Conservation (phyloP, 2,113 vertebrate genomes). For the Bostrychus sinensis region DNA sequence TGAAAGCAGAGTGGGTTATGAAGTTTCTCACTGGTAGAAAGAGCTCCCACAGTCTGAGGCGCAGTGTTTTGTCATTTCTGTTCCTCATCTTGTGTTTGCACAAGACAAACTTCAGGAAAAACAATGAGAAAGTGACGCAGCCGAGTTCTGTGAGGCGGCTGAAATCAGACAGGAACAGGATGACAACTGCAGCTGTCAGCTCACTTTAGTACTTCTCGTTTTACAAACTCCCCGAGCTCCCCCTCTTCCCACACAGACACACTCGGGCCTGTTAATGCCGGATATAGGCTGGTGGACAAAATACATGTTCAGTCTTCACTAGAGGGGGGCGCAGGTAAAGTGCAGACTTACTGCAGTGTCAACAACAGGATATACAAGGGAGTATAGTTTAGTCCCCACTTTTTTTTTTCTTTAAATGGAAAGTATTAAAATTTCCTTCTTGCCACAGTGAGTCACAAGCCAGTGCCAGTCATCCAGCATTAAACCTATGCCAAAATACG, state of each 20-base stretch:
- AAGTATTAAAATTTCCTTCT: background rate
- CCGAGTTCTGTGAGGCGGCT: background rate
- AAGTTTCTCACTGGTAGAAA: background rate
- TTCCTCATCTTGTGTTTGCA: slow-evolving; percentile 9
- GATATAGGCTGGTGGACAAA: background rate
- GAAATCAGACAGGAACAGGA: slow-evolving; percentile 8
- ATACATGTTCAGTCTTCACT: background rate
- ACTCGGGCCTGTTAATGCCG: background rate
- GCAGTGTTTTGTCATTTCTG: slow-evolving; percentile 17
- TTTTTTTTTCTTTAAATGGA: background rate
- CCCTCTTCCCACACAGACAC: background rate
- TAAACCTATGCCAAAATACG: no score
- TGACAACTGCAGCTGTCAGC: slow-evolving; percentile 20
- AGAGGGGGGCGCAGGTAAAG: background rate
- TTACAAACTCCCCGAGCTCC: background rate
- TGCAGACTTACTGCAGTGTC: background rate
- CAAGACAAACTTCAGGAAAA: slow-evolving; percentile 12
- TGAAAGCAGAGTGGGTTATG: slow-evolving; percentile 3
- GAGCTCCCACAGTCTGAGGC: slow-evolving; percentile 11
- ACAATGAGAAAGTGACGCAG: background rate
- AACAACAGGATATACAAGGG: background rate
- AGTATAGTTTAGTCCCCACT: background rate
- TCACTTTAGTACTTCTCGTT: slow-evolving; percentile 5
- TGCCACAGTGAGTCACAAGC: no score
- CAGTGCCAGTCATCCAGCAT: no score